These are phyloP conservation scores for Xestia rhomboidea DNA, from an alignment of 2,888 invertebrate genomes.

Conservation along the genomic window DNA sequence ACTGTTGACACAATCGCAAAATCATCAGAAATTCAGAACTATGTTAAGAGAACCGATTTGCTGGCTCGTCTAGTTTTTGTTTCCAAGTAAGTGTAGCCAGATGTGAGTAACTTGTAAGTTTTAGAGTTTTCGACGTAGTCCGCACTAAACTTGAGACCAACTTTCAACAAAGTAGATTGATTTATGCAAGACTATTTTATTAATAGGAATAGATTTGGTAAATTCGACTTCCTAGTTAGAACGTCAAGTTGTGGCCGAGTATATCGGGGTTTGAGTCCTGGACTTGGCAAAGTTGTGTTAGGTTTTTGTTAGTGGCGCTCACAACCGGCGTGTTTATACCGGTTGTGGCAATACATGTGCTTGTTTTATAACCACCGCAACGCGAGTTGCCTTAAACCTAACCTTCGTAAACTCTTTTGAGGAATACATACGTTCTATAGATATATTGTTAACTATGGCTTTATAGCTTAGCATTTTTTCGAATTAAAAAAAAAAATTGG, in stretches of 20 bases:
- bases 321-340: background rate
- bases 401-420: background rate
- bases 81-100: conserved; percentile 10
- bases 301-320: too few species aligned
- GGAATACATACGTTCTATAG: background rate
- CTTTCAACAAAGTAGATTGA: conserved; percentile 15
- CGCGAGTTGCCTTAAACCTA: background rate
- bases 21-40: background rate
- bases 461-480: too few species aligned
- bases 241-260: background rate
- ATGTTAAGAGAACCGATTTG: conserved; percentile 8
- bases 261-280: background rate
- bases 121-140: background rate
- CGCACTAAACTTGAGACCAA: conserved; percentile 26
- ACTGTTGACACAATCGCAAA: conserved; percentile 4
- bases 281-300: background rate
- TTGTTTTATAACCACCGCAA: background rate
- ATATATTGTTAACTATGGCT: too few species aligned
- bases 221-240: conserved; percentile 1
- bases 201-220: conserved; percentile 1
- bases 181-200: conserved; percentile 38
- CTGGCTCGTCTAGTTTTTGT: conserved; percentile 28
- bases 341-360: background rate
- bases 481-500: too few species aligned
- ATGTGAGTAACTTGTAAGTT: conserved; percentile 38